These are phyloP conservation scores for Rhodinocichla rosea DNA, from an alignment of 2,113 vertebrate genomes.

Conservation along the genomic window DNA sequence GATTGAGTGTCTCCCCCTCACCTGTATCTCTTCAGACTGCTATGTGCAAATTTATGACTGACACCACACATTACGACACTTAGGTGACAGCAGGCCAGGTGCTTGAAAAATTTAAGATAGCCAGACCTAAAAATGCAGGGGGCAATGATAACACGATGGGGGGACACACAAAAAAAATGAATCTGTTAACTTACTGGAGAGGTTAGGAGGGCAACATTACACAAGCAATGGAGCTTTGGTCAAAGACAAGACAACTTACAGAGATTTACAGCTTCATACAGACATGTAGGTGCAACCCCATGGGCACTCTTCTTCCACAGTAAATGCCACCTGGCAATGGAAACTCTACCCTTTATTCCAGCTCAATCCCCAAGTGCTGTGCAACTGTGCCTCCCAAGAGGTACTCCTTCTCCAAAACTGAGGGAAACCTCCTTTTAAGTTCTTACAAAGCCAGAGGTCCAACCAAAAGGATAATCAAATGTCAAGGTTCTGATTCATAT, in stretches of 20 bases:
- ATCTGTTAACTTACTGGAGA: not conserved
- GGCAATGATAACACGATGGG: not conserved
- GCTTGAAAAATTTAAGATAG: not conserved
- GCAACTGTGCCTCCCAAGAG: not conserved
- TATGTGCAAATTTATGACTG: not conserved
- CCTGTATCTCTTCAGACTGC: not conserved
- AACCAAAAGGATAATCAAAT: not conserved
- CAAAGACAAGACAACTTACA: not conserved
- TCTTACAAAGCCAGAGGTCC: not conserved
- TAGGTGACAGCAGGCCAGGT: fast-evolving
- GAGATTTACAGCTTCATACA: not conserved
- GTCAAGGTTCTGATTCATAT: not conserved
- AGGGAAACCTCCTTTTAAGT: not conserved
- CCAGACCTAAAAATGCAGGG: not conserved
- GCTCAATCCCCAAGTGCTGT: not conserved
- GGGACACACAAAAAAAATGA: not conserved
- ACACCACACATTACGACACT: not conserved
- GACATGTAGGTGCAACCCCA: not conserved
- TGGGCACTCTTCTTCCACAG: not conserved
- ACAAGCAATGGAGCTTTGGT: not conserved
- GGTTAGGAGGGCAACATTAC: not conserved
- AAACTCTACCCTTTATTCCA: not conserved
- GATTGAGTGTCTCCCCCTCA: not conserved
- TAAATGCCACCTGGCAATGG: not conserved
- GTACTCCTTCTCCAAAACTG: not conserved